Evolutionary conservation across 1,140 invertebrate species (phyloP).

Genomic region (Diorhabda sublineata): DNA sequence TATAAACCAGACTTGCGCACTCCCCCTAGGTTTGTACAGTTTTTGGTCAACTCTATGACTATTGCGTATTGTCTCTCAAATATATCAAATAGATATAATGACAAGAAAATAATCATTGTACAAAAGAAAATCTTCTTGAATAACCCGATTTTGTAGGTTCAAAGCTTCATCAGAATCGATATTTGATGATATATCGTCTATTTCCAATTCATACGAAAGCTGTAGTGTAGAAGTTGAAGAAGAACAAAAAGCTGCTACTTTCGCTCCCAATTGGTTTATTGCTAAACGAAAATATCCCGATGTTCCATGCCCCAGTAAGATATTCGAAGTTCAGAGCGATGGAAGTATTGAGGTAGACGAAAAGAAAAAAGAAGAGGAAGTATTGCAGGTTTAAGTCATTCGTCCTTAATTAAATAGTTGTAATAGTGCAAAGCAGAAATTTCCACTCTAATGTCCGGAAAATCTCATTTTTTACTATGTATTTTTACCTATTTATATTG

Average conservation of each 20-base stretch:
- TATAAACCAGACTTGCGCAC: constrained; percentile 15
- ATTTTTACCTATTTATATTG: background rate
- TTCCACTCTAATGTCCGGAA: too few species aligned
- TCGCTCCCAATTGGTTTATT: background rate
- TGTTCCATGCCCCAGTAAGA: constrained; percentile 7
- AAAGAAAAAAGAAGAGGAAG: constrained; percentile 11
- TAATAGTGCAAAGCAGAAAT: background rate
- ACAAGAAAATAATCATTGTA: too few species aligned
- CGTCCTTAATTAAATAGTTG: background rate
- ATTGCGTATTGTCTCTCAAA: background rate
- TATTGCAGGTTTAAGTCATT: constrained; percentile 1
- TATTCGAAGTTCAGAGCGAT: background rate
- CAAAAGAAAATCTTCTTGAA: too few species aligned
- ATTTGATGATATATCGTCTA: background rate
- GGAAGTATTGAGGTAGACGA: background rate
- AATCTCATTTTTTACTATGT: background rate
- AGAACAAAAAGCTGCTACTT: background rate
- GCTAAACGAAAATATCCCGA: background rate
- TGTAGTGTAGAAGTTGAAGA: background rate
- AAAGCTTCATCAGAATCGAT: background rate
- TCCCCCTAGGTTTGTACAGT: constrained; percentile 11
- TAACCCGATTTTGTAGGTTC: background rate
- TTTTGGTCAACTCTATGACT: background rate
- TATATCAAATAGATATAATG: too few species aligned
- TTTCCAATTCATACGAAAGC: too few species aligned